Evolutionary conservation across 2,113 vertebrate species (phyloP), one percentile per base, ranked within the genome.

Genomic region (Atractosteus spatula): DNA sequence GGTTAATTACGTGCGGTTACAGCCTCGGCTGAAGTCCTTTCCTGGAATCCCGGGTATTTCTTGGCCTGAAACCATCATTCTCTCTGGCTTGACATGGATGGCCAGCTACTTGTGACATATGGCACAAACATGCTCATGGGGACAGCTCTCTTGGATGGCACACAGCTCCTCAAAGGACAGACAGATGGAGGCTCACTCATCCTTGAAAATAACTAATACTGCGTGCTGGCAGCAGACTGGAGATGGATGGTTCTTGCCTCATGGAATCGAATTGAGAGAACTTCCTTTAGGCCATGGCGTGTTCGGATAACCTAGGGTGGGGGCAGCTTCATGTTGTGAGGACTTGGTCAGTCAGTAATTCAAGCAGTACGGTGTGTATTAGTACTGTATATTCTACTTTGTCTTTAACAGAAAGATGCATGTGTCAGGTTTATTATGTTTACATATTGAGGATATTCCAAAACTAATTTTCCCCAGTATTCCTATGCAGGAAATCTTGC

Each of bases 141-240:
- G 89, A 88, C 89, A 85, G 82, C 76, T 86, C 89, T 92, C 90
- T 89, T 84, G 89, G 88, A 86, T 89, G 87, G 86, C 65, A 71
- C 83, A 74, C 84, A 84, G 80, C 79, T 83, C 83, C 85, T 82
- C 83, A 82, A 85, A 87, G 86, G 84, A 79, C 85, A 91, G 91
- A 93, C 92, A 94, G 94, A 94, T 95, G 93, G 93, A 80, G 78
- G 88, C 89, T 93, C 92, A 84, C 85, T 94, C 87, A 87, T 87
- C 91, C 91, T 92, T 88, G 78, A 90, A 88, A 83, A 87, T 86
- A 74, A 89, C 81, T 86, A 86, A 83, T 84, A 85, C 87, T 83
- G 63, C 76, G 71, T 79, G 55, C 74, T 85, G 86, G 83, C 83
- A 85, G 70, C 29, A 29, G 5, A 75, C 78, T 74, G 74, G 73